Evolutionary conservation across 1,140 invertebrate species (phyloP).

Genomic region (Caenorhabditis remanei): DNA sequence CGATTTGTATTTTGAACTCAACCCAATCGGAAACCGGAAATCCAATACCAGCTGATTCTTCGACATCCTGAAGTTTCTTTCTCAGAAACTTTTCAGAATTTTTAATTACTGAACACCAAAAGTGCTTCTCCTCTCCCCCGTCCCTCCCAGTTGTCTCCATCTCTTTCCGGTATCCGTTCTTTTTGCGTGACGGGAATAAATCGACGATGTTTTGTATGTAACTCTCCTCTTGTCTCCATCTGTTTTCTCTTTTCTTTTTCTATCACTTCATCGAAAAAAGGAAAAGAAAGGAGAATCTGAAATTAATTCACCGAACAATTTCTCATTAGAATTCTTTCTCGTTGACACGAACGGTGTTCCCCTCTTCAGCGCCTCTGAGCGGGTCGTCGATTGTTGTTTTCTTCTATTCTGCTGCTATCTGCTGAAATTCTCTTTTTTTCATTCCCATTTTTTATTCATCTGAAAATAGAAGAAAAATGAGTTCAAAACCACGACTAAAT

Average conservation of each 20-base stretch:
- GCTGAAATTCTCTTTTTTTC: neutral
- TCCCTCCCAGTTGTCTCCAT: too few species aligned
- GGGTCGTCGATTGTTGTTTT: constrained; percentile 7
- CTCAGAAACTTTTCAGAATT: neutral
- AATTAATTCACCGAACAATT: constrained; percentile 48
- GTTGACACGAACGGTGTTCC: neutral
- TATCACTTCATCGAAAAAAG: neutral
- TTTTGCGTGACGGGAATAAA: constrained; percentile 35
- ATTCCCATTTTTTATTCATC: neutral
- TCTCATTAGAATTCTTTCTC: constrained; percentile 45
- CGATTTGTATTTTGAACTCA: too few species aligned
- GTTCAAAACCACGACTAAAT: constrained; percentile 15
- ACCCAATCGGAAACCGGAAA: too few species aligned
- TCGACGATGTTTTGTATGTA: constrained; percentile 16
- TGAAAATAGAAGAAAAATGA: neutral
- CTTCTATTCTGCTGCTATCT: neutral
- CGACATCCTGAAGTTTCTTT: too few species aligned
- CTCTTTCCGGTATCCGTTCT: neutral
- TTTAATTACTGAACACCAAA: constrained; percentile 27
- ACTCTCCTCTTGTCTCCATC: neutral
- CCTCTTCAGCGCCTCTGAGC: too few species aligned
- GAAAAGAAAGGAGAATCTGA: neutral
- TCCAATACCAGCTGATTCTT: too few species aligned
- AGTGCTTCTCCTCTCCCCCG: constrained; percentile 21
- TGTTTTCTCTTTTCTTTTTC: neutral